phyloP scores from a whole-genome alignment of 1,140 invertebrate genomes.

The Radopholus similis region DNA sequence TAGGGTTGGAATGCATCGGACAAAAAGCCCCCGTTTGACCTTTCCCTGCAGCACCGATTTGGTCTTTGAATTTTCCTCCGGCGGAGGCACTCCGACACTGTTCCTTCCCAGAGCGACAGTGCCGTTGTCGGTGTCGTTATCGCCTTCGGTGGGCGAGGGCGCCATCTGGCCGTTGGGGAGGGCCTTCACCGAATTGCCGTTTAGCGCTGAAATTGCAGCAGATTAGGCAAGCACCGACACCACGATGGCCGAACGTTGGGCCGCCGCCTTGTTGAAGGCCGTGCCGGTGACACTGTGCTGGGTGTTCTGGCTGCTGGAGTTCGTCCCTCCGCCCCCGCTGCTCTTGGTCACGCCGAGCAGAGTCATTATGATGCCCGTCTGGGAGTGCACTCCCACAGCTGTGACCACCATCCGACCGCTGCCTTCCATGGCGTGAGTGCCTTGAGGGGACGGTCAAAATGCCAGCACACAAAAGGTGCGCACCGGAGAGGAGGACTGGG shows the following conservation, averaged over 20 bases:
- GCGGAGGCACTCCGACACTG: background rate
- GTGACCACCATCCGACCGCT: constrained; percentile 58
- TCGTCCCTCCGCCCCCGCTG: background rate
- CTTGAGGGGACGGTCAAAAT: constrained; percentile 19
- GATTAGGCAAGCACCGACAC: background rate
- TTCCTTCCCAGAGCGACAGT: too few relatives aligned
- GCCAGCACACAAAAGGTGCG: constrained; percentile 61
- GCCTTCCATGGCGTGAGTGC: constrained; percentile 60
- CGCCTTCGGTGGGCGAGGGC: background rate
- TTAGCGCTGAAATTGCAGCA: constrained; percentile 15
- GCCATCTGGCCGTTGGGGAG: constrained; percentile 10
- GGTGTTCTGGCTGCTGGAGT: constrained; percentile 5
- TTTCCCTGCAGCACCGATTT: constrained; percentile 50
- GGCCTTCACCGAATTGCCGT: constrained; percentile 2
- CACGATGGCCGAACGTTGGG: background rate
- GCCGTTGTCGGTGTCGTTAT: too few relatives aligned
- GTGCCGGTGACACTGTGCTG: background rate
- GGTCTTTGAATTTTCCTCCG: constrained; percentile 38
- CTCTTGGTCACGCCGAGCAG: constrained; percentile 21
- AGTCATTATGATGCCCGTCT: constrained; percentile 60
- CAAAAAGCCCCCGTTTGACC: background rate
- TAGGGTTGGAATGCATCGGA: background rate
- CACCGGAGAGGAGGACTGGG: constrained; percentile 58
- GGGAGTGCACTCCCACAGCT: constrained; percentile 60
- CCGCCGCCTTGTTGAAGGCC: background rate